Evolutionary conservation across 2,888 invertebrate species (phyloP).

Genomic region (Heteromyza rotundicornis): DNA sequence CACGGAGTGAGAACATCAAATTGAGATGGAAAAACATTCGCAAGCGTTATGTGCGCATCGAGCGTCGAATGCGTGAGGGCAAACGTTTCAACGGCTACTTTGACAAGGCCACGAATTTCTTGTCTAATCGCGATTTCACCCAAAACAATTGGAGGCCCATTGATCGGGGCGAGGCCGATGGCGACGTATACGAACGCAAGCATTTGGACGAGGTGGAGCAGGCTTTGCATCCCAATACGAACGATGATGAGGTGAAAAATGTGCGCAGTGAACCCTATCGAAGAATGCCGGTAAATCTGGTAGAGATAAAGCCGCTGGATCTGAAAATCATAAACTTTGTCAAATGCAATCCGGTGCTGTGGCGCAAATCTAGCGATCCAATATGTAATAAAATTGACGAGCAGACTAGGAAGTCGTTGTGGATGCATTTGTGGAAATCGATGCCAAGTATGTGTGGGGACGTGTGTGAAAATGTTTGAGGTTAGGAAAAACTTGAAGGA

Average conservation of each 20-base stretch:
- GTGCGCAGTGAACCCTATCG: background rate
- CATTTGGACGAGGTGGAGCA: slow-evolving; percentile 52
- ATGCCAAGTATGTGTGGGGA: slow-evolving; percentile 40
- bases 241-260: background rate
- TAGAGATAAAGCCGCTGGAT: slow-evolving; percentile 49
- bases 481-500: too few species aligned
- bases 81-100: slow-evolving; percentile 57
- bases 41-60: slow-evolving; percentile 51
- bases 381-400: slow-evolving; percentile 51
- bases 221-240: slow-evolving; percentile 31
- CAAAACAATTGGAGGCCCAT: slow-evolving; percentile 45
- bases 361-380: slow-evolving; percentile 52
- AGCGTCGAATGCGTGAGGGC: slow-evolving; percentile 44
- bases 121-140: slow-evolving; percentile 49
- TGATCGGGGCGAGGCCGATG: slow-evolving; percentile 53
- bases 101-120: slow-evolving; percentile 55
- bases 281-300: slow-evolving; percentile 26
- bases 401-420: slow-evolving; percentile 47
- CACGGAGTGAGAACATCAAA: slow-evolving; percentile 49
- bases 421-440: slow-evolving; percentile 51
- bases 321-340: slow-evolving; percentile 53
- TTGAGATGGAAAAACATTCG: slow-evolving; percentile 56
- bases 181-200: slow-evolving; percentile 46
- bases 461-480: too few species aligned
- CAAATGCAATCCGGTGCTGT: slow-evolving; percentile 55